A percentile compares a stretch with the other conserved stretches of the same genome.
phyloP scores from a whole-genome alignment of 2,797 vertebrate genomes.

The Cheirogaleus major region DNA sequence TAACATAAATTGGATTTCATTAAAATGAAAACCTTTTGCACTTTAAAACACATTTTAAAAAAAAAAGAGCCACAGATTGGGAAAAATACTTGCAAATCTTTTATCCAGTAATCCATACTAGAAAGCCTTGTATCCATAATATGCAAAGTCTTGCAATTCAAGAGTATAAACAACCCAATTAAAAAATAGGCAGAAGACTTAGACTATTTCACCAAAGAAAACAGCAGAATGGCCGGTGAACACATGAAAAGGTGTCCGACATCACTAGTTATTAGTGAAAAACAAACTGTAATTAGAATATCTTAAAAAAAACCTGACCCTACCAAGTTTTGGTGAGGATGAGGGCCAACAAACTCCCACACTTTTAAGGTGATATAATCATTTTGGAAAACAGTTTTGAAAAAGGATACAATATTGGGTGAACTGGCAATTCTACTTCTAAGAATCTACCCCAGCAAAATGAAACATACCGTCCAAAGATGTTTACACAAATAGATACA shows the following conservation, averaged over 20 bases:
- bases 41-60: not conserved
- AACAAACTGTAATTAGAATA: not conserved
- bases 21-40: not conserved
- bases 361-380: too few species aligned
- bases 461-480: not conserved
- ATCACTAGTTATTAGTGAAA: not conserved
- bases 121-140: not conserved
- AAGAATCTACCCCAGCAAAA: not conserved
- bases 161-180: not conserved
- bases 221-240: not conserved
- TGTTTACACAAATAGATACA: not conserved
- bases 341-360: too few species aligned
- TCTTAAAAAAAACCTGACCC: not conserved
- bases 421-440: not conserved
- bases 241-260: not conserved
- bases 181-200: not conserved
- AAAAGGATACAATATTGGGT: not conserved
- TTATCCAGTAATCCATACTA: not conserved
- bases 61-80: not conserved
- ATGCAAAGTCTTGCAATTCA: not conserved
- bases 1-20: not conserved
- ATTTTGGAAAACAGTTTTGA: not conserved
- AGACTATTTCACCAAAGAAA: not conserved
- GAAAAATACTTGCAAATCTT: not conserved
- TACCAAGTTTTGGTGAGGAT: not conserved